These are phyloP conservation scores for Euglossa dilemma DNA, from an alignment of 1,140 invertebrate genomes.

Conservation along the genomic window DNA sequence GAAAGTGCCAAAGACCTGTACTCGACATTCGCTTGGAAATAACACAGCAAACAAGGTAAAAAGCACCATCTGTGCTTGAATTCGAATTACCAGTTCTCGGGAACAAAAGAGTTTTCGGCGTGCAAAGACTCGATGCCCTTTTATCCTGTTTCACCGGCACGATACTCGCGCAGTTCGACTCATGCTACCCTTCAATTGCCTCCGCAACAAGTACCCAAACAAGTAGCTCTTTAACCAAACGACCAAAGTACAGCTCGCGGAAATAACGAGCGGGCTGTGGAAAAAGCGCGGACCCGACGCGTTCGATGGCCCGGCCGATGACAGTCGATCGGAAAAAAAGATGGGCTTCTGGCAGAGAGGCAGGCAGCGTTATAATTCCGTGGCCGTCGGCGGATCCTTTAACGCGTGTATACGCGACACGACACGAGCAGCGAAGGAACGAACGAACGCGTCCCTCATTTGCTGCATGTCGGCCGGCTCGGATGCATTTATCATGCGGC, in stretches of 20 bases:
- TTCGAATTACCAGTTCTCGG: no score
- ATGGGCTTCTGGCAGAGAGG: constrained; percentile 53
- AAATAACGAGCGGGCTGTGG: not conserved
- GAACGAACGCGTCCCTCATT: constrained; percentile 50
- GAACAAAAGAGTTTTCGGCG: no score
- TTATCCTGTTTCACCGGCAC: not conserved
- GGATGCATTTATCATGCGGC: constrained; percentile 67
- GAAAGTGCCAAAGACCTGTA: no score
- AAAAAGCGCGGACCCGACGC: no score
- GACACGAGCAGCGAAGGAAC: not conserved
- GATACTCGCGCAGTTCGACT: not conserved
- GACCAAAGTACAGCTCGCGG: not conserved
- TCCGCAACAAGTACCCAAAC: not conserved
- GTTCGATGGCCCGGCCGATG: not conserved
- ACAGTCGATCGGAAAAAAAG: constrained; percentile 21
- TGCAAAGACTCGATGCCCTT: no score
- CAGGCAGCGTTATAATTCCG: constrained; percentile 54
- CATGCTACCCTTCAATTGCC: not conserved
- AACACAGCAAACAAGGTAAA: no score
- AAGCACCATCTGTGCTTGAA: no score
- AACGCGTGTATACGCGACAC: constrained; percentile 37
- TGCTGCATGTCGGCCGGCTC: constrained; percentile 60
- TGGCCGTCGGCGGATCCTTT: constrained; percentile 59
- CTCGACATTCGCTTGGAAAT: no score
- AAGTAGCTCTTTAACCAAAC: not conserved